Conservation (phyloP, 2,888 invertebrate species). For the Neocrepidodera transversa region DNA sequence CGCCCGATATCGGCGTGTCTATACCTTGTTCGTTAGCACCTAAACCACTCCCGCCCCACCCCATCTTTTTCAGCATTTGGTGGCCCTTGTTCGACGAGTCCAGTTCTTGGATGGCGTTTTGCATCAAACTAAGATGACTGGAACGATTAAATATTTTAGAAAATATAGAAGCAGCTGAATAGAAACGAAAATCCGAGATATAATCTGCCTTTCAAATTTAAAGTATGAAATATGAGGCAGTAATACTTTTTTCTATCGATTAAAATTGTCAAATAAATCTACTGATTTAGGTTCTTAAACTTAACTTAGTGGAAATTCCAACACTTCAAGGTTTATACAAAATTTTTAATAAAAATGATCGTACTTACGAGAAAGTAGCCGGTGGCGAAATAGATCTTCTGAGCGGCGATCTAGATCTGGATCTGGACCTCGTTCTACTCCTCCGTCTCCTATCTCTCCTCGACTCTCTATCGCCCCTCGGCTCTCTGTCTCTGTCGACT, state of each 20-base stretch:
- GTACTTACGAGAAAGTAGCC: constrained; percentile 55
- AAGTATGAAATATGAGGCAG: too few species aligned
- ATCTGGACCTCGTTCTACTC: constrained; percentile 61
- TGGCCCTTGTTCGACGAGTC: constrained; percentile 96
- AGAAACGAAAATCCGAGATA: too few species aligned
- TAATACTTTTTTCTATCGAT: too few species aligned
- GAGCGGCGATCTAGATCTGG: constrained; percentile 50
- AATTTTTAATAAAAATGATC: too few species aligned
- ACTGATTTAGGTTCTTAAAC: too few species aligned
- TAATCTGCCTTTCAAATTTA: too few species aligned
- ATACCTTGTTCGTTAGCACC: constrained; percentile 96
- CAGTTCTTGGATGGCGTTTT: constrained; percentile 64
- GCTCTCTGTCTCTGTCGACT: constrained; percentile 43
- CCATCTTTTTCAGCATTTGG: constrained; percentile 97
- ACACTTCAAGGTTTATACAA: too few species aligned
- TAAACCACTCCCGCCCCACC: constrained; percentile 94
- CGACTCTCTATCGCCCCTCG: constrained; percentile 23
- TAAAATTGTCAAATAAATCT: too few species aligned
- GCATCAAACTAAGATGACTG: constrained; percentile 44
- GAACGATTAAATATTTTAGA: constrained; percentile 30
- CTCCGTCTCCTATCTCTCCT: constrained; percentile 50
- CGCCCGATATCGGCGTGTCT: constrained; percentile 91
- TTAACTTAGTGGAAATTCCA: too few species aligned
- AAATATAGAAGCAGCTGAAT: too few species aligned
- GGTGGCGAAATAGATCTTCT: constrained; percentile 57